Percentiles rank a stretch among this genome's conserved stretches.
These are phyloP conservation scores for Conus betulinus DNA, from an alignment of 1,140 invertebrate genomes.

Conservation along the genomic window DNA sequence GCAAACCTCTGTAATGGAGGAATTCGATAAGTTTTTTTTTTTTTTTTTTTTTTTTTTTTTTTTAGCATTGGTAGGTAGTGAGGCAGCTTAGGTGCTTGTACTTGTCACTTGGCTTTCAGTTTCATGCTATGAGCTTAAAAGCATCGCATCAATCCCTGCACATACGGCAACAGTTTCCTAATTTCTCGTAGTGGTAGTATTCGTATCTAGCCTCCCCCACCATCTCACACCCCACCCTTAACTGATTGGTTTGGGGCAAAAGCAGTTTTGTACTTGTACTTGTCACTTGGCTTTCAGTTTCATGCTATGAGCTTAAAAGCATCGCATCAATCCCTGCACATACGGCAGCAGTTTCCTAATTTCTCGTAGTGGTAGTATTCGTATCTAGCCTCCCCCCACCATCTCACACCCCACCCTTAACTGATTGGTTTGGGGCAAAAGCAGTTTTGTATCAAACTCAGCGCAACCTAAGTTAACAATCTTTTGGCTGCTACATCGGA, in stretches of 20 bases:
- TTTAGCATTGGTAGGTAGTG: too few relatives aligned
- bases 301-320: neutral
- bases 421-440: too few relatives aligned
- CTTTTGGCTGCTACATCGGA: too few relatives aligned
- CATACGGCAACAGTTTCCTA: neutral
- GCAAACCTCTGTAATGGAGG: too few relatives aligned
- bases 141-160: neutral
- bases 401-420: too few relatives aligned
- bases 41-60: too few relatives aligned
- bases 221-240: too few relatives aligned
- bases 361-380: neutral
- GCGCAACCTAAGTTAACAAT: too few relatives aligned
- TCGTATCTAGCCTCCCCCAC: neutral
- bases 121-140: neutral
- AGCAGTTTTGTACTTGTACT: neutral
- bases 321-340: neutral
- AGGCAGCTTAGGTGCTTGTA: neutral
- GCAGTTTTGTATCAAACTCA: too few relatives aligned
- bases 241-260: too few relatives aligned
- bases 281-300: neutral
- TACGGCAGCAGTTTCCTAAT: neutral
- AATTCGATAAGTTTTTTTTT: too few relatives aligned
- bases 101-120: neutral
- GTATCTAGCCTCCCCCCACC: neutral
- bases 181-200: neutral